Evolutionary conservation across 23 tunicate genomes (phyloP), one percentile per base, ranked within the genome.

Genomic region (Clavelina lepadiformis): DNA sequence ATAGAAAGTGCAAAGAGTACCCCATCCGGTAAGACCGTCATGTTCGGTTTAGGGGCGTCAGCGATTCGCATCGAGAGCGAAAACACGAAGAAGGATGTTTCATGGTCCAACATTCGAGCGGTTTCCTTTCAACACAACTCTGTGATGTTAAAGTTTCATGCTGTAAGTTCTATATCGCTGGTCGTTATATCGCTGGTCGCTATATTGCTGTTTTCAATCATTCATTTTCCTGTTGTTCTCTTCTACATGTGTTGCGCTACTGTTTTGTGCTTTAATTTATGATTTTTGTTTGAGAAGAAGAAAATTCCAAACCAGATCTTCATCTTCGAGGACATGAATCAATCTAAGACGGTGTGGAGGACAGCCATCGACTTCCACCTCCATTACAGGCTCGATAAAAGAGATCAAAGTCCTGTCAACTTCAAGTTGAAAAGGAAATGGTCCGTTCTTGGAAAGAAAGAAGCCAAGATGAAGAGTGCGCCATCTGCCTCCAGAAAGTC

Each of bases 311-410:
- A 13, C 3, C 49, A 63, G 30, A 23, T 72, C 18, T 24, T 65
- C 31, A 77, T 32, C 21, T 69, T 86, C 26, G 76, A 71, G 13
- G 70, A 66, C 38, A 38, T 53, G 38, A 37, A 31, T 11, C 95
- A 86, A 46, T 49, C 80, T 13, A 86, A 86, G 59, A 56, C 47
- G 27, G 73, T 86, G n/a, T 86, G 95, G 95, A 66, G 65, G 35
- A 56, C 68, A 1, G 68, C 69, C 24, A 55, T 86, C 34, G 85
- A 86, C 41, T 46, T 71, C 38, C 95, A 86, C 80, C 71, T 78
- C 49, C 68, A 62, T 35, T 78, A 31, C 65, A 35, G 80, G 5
- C 71, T 75, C n/a, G 80, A 64, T 25, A 68, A 80, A 26, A 56
- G 63, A 46, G 65, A 11, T 35, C 49, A 37, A 59, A 20, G 2